Conservation (phyloP, 2,797 vertebrate genomes). For the Characodon lateralis region DNA sequence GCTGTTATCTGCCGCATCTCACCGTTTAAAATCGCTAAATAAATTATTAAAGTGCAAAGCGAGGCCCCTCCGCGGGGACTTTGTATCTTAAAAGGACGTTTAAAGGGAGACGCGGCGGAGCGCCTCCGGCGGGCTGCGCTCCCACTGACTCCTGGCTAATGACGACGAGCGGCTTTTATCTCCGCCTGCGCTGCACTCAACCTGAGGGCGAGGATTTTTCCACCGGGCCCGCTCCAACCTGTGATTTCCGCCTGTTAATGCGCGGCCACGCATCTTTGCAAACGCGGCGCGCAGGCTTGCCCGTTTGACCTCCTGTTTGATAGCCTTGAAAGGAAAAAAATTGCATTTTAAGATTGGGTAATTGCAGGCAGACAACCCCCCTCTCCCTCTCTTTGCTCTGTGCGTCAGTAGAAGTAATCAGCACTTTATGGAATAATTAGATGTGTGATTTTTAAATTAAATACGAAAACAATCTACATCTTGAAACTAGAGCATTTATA, state of each 20-base stretch:
- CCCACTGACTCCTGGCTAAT: slow-evolving; percentile 78
- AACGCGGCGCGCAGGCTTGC: slow-evolving; percentile 37
- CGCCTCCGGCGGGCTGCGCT: slow-evolving; percentile 78
- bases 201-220: slow-evolving; percentile 60
- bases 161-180: slow-evolving; percentile 78
- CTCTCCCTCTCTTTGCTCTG: slow-evolving; percentile 12
- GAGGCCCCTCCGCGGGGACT: slow-evolving; percentile 79
- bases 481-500: not conserved
- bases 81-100: slow-evolving; percentile 80
- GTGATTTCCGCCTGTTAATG: slow-evolving; percentile 56
- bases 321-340: slow-evolving; percentile 39
- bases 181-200: slow-evolving; percentile 56
- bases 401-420: slow-evolving; percentile 18
- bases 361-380: slow-evolving; percentile 32
- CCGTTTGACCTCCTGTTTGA: slow-evolving; percentile 61
- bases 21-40: slow-evolving; percentile 83
- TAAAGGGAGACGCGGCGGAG: slow-evolving; percentile 77
- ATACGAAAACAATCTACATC: not conserved
- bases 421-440: slow-evolving; percentile 13
- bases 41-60: slow-evolving; percentile 81
- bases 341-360: slow-evolving; percentile 40
- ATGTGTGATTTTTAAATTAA: slow-evolving; percentile 1
- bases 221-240: slow-evolving; percentile 59
- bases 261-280: slow-evolving; percentile 31
- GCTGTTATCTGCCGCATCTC: slow-evolving; percentile 75